Conservation (phyloP, 2,113 vertebrate genomes). For the Albula goreensis region DNA sequence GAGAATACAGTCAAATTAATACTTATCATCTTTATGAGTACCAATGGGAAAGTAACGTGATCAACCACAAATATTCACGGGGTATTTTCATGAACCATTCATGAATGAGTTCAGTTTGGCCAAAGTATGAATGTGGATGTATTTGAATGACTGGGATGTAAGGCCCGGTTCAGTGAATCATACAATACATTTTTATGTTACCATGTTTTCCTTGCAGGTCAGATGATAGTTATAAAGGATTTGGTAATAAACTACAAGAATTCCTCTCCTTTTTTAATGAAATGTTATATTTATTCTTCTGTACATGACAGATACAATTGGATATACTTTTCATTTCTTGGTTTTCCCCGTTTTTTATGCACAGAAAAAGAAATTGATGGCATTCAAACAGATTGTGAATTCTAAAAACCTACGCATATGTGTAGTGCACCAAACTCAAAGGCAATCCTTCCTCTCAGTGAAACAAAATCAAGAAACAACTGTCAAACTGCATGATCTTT, state of each 20-base stretch:
- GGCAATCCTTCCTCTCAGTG: too few relatives aligned
- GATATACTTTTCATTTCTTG: neutral
- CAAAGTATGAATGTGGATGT: too few relatives aligned
- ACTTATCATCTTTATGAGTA: too few relatives aligned
- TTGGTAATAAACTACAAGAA: neutral
- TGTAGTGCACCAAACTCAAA: neutral
- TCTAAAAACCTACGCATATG: neutral
- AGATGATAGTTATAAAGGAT: neutral
- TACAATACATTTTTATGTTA: neutral
- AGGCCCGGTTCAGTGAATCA: neutral
- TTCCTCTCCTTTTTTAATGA: too few relatives aligned
- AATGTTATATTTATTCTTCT: neutral
- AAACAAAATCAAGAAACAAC: neutral
- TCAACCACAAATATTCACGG: too few relatives aligned
- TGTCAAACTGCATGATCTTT: neutral
- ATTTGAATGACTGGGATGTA: too few relatives aligned
- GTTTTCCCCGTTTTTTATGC: neutral
- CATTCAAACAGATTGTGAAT: neutral
- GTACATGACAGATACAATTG: neutral
- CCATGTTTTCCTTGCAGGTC: neutral
- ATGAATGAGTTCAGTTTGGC: too few relatives aligned
- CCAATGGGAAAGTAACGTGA: too few relatives aligned
- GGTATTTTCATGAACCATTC: too few relatives aligned
- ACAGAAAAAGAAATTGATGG: neutral
- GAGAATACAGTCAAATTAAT: too few relatives aligned